Evolutionary conservation across 2,797 vertebrate species (phyloP).

Genomic region (Halcyon chelicuti): DNA sequence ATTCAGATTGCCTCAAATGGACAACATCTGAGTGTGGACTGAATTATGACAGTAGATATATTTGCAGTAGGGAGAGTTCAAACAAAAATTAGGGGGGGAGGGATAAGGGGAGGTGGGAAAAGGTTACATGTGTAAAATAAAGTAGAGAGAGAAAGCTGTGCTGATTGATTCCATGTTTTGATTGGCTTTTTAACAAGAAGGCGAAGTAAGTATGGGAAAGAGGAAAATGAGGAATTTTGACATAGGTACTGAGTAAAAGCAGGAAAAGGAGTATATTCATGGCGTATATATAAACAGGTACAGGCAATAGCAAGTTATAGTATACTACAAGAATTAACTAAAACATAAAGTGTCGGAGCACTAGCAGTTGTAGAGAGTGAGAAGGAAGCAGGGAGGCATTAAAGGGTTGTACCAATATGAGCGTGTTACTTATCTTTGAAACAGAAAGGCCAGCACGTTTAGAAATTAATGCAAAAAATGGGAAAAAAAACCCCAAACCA

Average conservation of each 20-base stretch:
- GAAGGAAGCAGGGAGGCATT: neutral
- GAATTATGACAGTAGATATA: neutral
- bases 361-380: neutral
- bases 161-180: neutral
- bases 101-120: accelerated
- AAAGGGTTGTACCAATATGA: neutral
- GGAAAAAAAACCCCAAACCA: accelerated
- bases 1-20: neutral
- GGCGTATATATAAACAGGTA: neutral
- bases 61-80: neutral
- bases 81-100: neutral
- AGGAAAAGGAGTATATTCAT: neutral
- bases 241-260: neutral
- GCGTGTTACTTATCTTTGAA: neutral
- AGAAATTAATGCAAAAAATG: neutral
- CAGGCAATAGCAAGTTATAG: neutral
- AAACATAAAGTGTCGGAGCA: neutral
- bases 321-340: neutral
- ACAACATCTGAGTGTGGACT: neutral
- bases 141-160: neutral
- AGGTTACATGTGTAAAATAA: neutral
- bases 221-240: neutral
- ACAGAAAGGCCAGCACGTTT: neutral
- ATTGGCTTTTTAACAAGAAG: neutral
- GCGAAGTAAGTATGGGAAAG: neutral